Base-by-base conservation (phyloP, 2,888 invertebrate species). In the Lochmaea crataegi region DNA sequence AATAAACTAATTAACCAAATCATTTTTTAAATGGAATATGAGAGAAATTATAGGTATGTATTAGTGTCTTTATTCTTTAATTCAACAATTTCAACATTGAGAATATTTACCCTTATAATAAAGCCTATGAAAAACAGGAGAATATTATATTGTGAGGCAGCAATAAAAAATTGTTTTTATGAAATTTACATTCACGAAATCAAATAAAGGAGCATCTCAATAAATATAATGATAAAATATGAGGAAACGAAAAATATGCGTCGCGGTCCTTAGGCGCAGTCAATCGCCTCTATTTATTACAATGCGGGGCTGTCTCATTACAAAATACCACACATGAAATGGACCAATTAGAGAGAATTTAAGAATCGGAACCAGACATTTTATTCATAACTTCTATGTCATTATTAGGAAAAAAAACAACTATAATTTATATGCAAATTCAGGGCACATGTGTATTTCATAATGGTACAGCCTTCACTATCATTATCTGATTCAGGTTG, bases 401-500 rank as follows among this genome's bases (percentile, higher is more conserved):
- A 7, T 38, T 9, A 38, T 38, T 38, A 5, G 1, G 1, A 38
- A 38, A 32, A 32, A 38, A 32, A 6, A 32, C 32, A 6, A 32
- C 6, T 32, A 32, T 32, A 9, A 18, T 10, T 22, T 18, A 18
- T 56, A 77, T 56, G 12, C 18, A 53, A n/a, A n/a, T n/a, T 53
- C 1, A 2, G 53, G 4, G 2, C 16, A 57, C 18, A 18, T 16
- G 11, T 10, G 56, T 18, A 57, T 57, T 57, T 57, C 22, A 57
- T 22, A 22, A 57, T 57, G 3, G 12, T 26, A 57, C 26, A 26
- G 3, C 57, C 12, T 18, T 26, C 79, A 77, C 76, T 80, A 81
- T 68, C 71, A 74, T 78, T 79, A 77, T 82, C 80, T 82, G 80
- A 76, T 83, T 83, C 82, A 82, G 82, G 81, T 84, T 83, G 82